A percentile compares a stretch with the other conserved stretches of the same genome.
phyloP scores from a whole-genome alignment of 92 coral and sea anemone species.

The Muricea muricata region DNA sequence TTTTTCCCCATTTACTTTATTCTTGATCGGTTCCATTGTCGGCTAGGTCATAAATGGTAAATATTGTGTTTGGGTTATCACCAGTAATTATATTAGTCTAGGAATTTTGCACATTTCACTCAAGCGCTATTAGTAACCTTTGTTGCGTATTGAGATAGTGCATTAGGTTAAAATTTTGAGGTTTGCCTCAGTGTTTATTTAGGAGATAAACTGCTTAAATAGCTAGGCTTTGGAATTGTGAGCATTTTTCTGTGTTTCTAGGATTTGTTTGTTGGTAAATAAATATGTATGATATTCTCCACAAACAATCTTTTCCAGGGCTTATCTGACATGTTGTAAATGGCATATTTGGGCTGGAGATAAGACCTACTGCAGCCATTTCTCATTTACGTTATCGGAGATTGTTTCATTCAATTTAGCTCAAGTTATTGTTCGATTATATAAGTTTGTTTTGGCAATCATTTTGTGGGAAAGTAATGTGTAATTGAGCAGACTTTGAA shows the following conservation, averaged over 20 bases:
- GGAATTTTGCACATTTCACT: background rate
- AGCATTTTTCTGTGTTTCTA: background rate
- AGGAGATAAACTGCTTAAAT: background rate
- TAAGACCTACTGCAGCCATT: background rate
- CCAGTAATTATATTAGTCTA: background rate
- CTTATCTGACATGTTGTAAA: background rate
- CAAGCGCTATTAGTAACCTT: too few species aligned
- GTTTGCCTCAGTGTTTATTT: background rate
- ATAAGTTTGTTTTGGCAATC: background rate
- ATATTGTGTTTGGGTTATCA: background rate
- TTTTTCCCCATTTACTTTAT: too few species aligned
- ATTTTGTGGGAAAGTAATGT: background rate
- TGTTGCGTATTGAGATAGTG: too few species aligned
- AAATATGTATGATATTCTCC: conserved; percentile 2
- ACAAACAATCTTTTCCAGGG: background rate
- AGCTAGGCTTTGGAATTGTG: too few species aligned
- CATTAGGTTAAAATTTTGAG: too few species aligned
- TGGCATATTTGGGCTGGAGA: background rate
- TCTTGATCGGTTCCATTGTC: too few species aligned
- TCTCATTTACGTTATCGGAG: background rate
- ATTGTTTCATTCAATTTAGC: background rate
- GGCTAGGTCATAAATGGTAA: too few species aligned
- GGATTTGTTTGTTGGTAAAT: background rate
- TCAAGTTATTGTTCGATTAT: background rate
- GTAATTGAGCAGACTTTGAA: background rate